phyloP scores from a whole-genome alignment of 2,888 invertebrate species.

The Dasypolia templi region DNA sequence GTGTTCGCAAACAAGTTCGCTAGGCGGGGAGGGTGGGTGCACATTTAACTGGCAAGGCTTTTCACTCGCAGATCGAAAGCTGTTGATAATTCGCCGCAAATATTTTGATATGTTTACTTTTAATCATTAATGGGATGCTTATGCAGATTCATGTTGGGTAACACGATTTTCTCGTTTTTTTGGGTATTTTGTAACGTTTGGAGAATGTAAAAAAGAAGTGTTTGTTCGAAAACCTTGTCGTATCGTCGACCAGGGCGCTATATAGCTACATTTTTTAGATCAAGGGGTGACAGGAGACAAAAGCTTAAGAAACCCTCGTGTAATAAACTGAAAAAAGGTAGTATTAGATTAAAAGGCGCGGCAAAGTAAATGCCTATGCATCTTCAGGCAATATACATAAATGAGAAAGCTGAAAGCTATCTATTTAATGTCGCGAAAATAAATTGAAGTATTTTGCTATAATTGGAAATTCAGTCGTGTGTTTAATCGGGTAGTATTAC shows the following conservation, averaged over 20 bases:
- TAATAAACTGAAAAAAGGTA: too few species aligned
- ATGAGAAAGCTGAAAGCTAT: neutral
- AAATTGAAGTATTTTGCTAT: neutral
- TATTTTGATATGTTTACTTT: slow-evolving; percentile 58
- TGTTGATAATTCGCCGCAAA: slow-evolving; percentile 55
- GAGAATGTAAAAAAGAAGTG: neutral
- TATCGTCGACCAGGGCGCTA: neutral
- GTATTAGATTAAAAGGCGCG: too few species aligned
- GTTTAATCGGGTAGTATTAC: neutral
- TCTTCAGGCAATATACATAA: too few species aligned
- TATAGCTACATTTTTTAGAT: neutral
- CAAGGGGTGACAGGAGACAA: neutral
- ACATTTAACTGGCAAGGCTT: slow-evolving; percentile 18
- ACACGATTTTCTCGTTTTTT: slow-evolving; percentile 13
- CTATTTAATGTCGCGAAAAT: neutral
- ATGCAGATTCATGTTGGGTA: slow-evolving; percentile 25
- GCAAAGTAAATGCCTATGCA: too few species aligned
- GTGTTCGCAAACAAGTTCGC: slow-evolving; percentile 44
- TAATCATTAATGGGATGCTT: slow-evolving; percentile 44
- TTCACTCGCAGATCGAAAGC: slow-evolving; percentile 53
- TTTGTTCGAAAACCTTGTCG: neutral
- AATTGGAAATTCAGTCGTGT: neutral
- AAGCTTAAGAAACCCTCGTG: neutral
- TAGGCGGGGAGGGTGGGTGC: slow-evolving; percentile 13
- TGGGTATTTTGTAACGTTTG: slow-evolving; percentile 1